Percentiles rank a stretch among this genome's conserved stretches.
Conservation (phyloP, 2,113 vertebrate genomes). For the Ranitomeya imitator region DNA sequence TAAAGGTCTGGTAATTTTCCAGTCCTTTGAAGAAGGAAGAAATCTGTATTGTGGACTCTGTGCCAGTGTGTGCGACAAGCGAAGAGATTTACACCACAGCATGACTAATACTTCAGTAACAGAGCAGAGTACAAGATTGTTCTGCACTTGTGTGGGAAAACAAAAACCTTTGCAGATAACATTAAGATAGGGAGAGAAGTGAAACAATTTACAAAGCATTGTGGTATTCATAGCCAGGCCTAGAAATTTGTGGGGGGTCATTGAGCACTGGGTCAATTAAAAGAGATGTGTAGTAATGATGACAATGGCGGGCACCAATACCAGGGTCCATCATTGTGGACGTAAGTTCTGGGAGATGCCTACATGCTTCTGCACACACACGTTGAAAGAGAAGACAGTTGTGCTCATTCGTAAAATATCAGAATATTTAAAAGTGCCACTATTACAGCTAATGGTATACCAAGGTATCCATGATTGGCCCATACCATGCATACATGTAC, state of each 20-base stretch:
- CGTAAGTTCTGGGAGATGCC: too few relatives aligned
- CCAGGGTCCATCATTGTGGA: background rate
- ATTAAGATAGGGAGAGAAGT: background rate
- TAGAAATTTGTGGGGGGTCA: background rate
- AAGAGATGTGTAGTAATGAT: background rate
- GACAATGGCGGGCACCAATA: background rate
- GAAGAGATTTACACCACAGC: background rate
- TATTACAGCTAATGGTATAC: too few relatives aligned
- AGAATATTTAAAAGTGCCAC: too few relatives aligned
- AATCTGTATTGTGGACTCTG: background rate
- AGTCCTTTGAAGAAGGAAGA: constrained; percentile 8
- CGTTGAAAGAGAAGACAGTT: too few relatives aligned
- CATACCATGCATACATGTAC: too few relatives aligned
- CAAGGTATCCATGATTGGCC: too few relatives aligned
- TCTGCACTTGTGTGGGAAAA: constrained; percentile 9
- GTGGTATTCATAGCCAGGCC: background rate
- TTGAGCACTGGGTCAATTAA: background rate
- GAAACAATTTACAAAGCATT: background rate
- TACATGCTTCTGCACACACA: too few relatives aligned
- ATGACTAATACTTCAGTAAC: background rate
- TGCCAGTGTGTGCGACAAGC: constrained; percentile 13
- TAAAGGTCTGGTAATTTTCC: constrained; percentile 43
- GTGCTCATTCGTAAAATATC: too few relatives aligned
- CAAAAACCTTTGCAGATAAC: background rate
- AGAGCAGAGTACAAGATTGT: background rate